Conservation (phyloP, 2,797 vertebrate genomes). For the Catharus ustulatus region DNA sequence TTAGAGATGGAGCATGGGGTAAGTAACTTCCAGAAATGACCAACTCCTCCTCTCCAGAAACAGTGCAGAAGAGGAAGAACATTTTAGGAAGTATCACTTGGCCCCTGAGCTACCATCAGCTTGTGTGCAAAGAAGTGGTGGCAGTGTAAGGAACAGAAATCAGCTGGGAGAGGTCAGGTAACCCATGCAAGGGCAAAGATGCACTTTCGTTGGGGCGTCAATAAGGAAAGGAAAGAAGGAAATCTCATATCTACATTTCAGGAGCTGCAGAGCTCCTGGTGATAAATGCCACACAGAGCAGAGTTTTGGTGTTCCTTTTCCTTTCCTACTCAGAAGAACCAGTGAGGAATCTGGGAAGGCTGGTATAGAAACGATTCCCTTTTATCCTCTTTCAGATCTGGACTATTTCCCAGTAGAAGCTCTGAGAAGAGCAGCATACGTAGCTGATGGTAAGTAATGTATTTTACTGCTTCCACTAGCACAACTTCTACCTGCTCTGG, state of each 20-base stretch:
- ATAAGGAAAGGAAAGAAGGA: background rate
- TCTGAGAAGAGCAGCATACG: no score
- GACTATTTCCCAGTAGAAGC: background rate
- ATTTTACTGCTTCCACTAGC: background rate
- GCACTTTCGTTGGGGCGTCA: no score
- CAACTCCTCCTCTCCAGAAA: background rate
- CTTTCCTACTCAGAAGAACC: background rate
- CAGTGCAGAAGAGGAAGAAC: fast-evolving
- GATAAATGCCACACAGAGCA: background rate
- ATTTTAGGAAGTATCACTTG: background rate
- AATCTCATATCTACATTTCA: background rate
- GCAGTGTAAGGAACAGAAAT: background rate
- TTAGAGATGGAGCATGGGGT: conserved; percentile 53
- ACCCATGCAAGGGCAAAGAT: fast-evolving
- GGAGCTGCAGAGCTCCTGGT: background rate
- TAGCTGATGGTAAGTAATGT: background rate
- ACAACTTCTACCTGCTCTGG: fast-evolving
- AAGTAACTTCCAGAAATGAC: background rate
- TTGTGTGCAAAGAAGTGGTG: fast-evolving
- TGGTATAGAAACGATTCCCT: background rate
- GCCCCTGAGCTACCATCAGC: background rate
- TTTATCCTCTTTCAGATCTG: background rate
- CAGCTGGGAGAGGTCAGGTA: background rate
- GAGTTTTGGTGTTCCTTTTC: background rate
- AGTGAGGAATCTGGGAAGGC: background rate